A percentile compares a stretch with the other conserved stretches of the same genome.
phyloP scores from a whole-genome alignment of 1,140 invertebrate genomes.

The Drosophila sp. region DNA sequence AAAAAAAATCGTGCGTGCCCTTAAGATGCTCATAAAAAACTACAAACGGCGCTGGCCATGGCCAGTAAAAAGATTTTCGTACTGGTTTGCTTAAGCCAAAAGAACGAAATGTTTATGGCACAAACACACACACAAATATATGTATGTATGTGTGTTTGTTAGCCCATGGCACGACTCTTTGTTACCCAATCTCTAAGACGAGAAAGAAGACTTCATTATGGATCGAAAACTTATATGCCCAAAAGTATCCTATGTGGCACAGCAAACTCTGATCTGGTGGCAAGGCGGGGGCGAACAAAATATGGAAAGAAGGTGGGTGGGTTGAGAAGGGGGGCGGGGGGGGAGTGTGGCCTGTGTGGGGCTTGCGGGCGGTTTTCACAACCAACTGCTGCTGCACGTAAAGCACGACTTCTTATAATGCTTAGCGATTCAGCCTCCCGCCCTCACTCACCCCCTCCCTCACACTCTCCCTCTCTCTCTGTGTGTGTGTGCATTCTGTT shows the following conservation, averaged over 20 bases:
- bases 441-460: constrained; percentile 17
- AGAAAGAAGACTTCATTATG: too few species aligned
- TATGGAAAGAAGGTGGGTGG: neutral
- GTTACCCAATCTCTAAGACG: neutral
- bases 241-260: neutral
- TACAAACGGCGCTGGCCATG: constrained; percentile 47
- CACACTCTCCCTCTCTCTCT: constrained; percentile 30
- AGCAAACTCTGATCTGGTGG: constrained; percentile 11
- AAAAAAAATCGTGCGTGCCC: constrained; percentile 79
- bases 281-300: constrained; percentile 1
- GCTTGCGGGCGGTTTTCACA: constrained; percentile 11
- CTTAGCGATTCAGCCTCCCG: constrained; percentile 68
- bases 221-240: neutral
- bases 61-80: constrained; percentile 67
- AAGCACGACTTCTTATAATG: constrained; percentile 79
- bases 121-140: too few species aligned
- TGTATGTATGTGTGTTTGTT: constrained; percentile 18
- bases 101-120: constrained; percentile 22
- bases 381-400: constrained; percentile 73
- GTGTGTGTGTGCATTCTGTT: constrained; percentile 16
- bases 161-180: constrained; percentile 1
- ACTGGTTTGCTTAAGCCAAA: constrained; percentile 50
- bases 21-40: constrained; percentile 80
- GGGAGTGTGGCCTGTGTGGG: too few species aligned
- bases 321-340: too few species aligned